Conservation (phyloP, 2,888 invertebrate species). For the Acleris sparsana region DNA sequence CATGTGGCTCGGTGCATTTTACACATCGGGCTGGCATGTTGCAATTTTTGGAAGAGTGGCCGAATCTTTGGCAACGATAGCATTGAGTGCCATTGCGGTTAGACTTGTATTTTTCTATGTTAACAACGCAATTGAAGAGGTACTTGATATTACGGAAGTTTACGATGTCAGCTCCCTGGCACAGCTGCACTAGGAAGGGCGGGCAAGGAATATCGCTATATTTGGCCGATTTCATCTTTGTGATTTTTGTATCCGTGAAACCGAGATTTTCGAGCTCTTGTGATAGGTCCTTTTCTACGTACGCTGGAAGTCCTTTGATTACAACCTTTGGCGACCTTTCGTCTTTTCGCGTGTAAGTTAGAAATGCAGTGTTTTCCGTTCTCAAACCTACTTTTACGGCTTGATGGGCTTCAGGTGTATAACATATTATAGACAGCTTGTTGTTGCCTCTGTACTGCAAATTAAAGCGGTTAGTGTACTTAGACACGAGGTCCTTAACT, state of each 20-base stretch:
- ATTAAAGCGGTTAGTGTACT: constrained; percentile 17
- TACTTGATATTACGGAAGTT: constrained; percentile 38
- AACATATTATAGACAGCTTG: constrained; percentile 18
- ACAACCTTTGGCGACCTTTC: constrained; percentile 27
- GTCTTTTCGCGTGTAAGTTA: constrained; percentile 23
- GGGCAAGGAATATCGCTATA: neutral
- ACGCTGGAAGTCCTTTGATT: constrained; percentile 16
- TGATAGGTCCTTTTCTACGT: constrained; percentile 6
- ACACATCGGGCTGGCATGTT: constrained; percentile 37
- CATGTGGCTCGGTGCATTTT: constrained; percentile 34
- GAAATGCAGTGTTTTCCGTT: constrained; percentile 3
- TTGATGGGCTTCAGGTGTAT: constrained; percentile 26
- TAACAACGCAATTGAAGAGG: constrained; percentile 35
- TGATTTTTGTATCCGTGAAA: constrained; percentile 10
- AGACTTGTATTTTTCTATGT: constrained; percentile 34
- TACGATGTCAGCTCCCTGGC: constrained; percentile 21
- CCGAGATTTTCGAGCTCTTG: constrained; percentile 18
- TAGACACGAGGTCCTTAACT: constrained; percentile 5
- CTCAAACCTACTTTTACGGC: constrained; percentile 17
- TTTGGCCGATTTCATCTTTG: constrained; percentile 11
- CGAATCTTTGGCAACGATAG: constrained; percentile 39
- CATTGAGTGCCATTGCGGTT: constrained; percentile 36
- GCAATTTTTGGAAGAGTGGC: constrained; percentile 38
- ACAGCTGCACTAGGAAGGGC: constrained; percentile 19
- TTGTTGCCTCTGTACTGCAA: constrained; percentile 11